Evolutionary conservation across 1,140 invertebrate genomes (phyloP), one percentile per base, ranked within the genome.

Genomic region (Uloborus diversus): DNA sequence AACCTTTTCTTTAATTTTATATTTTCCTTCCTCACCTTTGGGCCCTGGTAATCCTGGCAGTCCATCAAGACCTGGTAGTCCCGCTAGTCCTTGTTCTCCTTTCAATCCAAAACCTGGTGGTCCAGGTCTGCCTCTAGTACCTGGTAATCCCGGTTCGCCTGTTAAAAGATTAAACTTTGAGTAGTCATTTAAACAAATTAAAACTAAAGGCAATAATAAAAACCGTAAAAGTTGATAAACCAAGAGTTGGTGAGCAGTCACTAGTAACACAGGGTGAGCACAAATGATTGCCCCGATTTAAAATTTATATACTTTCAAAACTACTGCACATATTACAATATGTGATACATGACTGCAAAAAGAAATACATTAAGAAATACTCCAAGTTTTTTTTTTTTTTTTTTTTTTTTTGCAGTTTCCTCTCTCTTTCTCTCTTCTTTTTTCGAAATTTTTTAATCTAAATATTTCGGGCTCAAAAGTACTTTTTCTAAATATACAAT

Each of bases 61-160:
- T 30, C 93, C 93, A 85, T 93, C 92, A 9, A 90, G 90, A 32
- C 93, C 93, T 2, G 91, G 87, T 64, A 87, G 86, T 35, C 93
- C 93, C 84, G 91, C 89, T 17, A 90, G 89, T 33, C 94, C 94
- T 30, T 89, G 88, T 5, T 94, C 69, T 37, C 94, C 93, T 88
- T 93, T 82, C 9, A 23, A 25, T 35, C 56, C 71, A 35, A 68
- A 66, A 2, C 66, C 82, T 11, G 92, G 91, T 20, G 90, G 86
- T 27, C 93, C 93, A 85, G 93, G 92, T 13, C 90, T 93, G 83
- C 94, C 94, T 25, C 92, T 89, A 56, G 91, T 83, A 20, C 94
- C 94, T 1, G 91, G 89, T 49, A 91, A 85, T 32, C 93, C 93
- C n/a, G 90, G 87, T 4, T 90, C 88, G 20, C 93, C 93, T 82